Percentiles rank a stretch among this genome's conserved stretches.
Evolutionary conservation across 2,888 invertebrate species (phyloP).

Genomic region (Plutella xylostella): DNA sequence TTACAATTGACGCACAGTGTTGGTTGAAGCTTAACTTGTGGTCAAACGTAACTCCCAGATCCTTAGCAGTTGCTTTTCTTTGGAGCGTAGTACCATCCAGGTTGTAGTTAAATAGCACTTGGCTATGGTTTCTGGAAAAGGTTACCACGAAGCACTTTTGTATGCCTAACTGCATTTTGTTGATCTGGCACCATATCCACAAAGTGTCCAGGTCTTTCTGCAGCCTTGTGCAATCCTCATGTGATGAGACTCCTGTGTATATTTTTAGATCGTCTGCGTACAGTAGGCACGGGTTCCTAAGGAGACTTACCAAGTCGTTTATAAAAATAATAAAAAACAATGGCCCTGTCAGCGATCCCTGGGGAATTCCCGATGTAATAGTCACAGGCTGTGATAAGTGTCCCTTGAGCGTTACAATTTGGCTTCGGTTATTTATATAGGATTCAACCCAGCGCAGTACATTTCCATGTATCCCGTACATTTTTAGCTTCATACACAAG

Average conservation of each 20-base stretch:
- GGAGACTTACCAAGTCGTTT: neutral
- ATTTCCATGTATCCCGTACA: constrained; percentile 1
- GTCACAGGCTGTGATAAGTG: neutral
- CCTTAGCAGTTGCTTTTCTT: neutral
- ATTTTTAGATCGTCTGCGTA: neutral
- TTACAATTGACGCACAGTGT: neutral
- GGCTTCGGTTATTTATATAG: neutral
- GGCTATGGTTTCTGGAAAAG: neutral
- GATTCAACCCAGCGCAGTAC: neutral
- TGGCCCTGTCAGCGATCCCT: neutral
- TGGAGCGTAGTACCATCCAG: neutral
- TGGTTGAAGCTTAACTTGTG: neutral
- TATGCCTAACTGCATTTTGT: neutral
- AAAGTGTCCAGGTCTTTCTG: neutral
- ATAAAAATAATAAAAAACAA: constrained; percentile 1
- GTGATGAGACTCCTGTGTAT: neutral
- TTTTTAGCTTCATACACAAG: too few species aligned
- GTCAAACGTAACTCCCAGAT: neutral
- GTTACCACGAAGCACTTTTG: neutral
- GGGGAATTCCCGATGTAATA: neutral
- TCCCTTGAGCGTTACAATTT: constrained; percentile 1
- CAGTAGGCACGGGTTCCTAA: neutral
- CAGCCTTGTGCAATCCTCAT: neutral
- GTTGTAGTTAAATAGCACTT: neutral
- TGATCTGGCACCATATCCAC: neutral